A percentile compares a stretch with the other conserved stretches of the same genome.
These are phyloP conservation scores for Macaca fascicularis DNA, from an alignment of 2,113 vertebrate genomes.

Conservation along the genomic window DNA sequence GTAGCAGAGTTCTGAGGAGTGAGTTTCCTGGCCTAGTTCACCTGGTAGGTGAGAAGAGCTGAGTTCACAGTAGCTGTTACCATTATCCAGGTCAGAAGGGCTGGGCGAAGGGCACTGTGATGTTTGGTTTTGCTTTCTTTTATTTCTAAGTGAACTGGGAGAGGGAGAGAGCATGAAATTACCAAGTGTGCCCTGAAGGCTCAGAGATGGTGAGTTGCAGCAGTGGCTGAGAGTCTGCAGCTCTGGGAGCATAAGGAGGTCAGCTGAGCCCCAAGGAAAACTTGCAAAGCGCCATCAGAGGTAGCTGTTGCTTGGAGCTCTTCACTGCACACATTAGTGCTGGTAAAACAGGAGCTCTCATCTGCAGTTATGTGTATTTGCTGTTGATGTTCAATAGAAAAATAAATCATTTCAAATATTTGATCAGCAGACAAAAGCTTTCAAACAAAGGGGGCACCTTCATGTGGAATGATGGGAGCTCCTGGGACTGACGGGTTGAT, in stretches of 20 bases:
- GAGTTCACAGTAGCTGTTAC: not conserved
- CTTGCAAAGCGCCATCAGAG: not conserved
- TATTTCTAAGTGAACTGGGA: not conserved
- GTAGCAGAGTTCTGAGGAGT: not conserved
- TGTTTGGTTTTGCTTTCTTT: not conserved
- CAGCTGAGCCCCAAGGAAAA: not conserved
- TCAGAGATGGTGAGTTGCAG: not conserved
- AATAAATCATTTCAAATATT: not conserved
- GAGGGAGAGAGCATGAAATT: not conserved
- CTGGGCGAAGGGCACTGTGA: not conserved
- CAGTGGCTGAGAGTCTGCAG: not conserved
- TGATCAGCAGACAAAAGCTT: not conserved
- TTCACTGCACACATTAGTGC: not conserved
- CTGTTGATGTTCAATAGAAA: not conserved
- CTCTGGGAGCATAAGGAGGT: not conserved
- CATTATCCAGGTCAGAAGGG: not conserved
- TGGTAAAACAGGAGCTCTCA: not conserved
- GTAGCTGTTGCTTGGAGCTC: not conserved
- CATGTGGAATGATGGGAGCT: not conserved
- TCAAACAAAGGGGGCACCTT: not conserved
- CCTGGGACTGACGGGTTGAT: not conserved
- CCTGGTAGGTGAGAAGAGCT: not conserved
- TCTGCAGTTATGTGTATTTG: not conserved
- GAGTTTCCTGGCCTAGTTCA: not conserved
- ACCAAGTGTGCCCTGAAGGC: not conserved